phyloP scores from a whole-genome alignment of 2,888 invertebrate species.

The Dromius quadrimaculatus region DNA sequence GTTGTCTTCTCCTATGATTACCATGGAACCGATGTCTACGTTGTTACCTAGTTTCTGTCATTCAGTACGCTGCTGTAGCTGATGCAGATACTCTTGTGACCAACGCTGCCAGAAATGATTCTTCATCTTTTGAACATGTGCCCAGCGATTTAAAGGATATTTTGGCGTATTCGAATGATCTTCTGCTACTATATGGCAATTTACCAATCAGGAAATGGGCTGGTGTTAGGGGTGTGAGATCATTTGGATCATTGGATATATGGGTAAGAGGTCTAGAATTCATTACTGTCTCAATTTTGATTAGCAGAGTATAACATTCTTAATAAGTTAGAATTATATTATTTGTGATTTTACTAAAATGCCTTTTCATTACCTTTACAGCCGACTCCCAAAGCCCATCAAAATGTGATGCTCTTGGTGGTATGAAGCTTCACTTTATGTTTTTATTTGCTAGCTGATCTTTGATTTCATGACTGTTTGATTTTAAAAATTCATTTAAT shows the following conservation, averaged over 20 bases:
- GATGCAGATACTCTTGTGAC: conserved; percentile 42
- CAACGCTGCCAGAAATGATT: conserved; percentile 27
- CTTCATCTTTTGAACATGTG: conserved; percentile 14
- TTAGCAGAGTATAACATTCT: conserved; percentile 28
- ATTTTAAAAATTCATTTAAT: conserved; percentile 45
- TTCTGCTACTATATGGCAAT: neutral
- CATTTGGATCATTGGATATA: conserved; percentile 10
- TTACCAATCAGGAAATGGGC: conserved; percentile 39
- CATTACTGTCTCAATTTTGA: conserved; percentile 24
- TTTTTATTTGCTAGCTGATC: conserved; percentile 14
- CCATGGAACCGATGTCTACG: neutral
- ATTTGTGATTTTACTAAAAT: conserved; percentile 48
- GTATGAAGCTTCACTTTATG: conserved; percentile 53
- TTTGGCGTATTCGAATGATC: neutral
- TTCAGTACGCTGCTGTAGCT: conserved; percentile 52
- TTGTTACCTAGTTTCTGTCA: conserved; percentile 46
- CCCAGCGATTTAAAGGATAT: neutral
- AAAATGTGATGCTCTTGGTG: conserved; percentile 52
- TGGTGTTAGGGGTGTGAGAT: conserved; percentile 15
- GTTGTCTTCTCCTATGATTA: neutral
- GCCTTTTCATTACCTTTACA: conserved; percentile 46
- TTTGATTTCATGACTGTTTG: conserved; percentile 23
- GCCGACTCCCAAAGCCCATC: conserved; percentile 49
- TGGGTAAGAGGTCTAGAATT: conserved; percentile 23
- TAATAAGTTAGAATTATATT: conserved; percentile 17